A percentile compares a stretch with the other conserved stretches of the same genome.
Evolutionary conservation across 2,888 invertebrate species (phyloP).

Genomic region (Blastobasis adustella): DNA sequence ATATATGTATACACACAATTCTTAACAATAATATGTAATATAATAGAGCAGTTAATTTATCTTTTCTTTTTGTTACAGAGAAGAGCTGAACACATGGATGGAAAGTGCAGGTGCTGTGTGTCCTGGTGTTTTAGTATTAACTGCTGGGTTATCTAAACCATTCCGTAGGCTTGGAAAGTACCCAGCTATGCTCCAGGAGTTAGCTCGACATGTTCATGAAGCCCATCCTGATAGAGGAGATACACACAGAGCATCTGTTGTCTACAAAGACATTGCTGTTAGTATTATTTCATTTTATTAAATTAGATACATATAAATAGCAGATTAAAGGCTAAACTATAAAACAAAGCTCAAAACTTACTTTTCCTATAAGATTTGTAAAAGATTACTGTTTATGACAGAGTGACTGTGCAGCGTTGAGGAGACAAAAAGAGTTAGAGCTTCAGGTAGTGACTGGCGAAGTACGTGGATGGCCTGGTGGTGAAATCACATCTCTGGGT

Average conservation of each 20-base stretch:
- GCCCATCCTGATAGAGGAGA: conserved; percentile 97
- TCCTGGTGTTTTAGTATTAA: conserved; percentile 91
- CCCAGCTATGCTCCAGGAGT: conserved; percentile 93
- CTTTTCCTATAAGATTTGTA: background rate
- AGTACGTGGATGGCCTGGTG: conserved; percentile 96
- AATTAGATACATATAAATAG: too few relatives aligned
- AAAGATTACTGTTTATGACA: conserved; percentile 37
- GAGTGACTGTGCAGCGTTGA: conserved; percentile 89
- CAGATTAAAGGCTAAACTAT: too few relatives aligned
- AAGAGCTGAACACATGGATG: conserved; percentile 89
- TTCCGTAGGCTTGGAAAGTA: conserved; percentile 97
- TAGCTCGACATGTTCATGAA: conserved; percentile 96
- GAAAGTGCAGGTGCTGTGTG: conserved; percentile 89
- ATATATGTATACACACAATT: background rate
- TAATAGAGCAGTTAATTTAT: background rate
- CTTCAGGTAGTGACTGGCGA: conserved; percentile 95
- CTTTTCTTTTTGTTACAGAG: conserved; percentile 63
- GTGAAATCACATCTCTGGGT: conserved; percentile 76
- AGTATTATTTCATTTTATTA: conserved; percentile 39
- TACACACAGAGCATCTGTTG: conserved; percentile 94
- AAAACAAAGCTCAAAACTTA: too few relatives aligned
- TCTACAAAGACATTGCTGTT: conserved; percentile 96
- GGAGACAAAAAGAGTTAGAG: conserved; percentile 96
- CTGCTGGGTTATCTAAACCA: conserved; percentile 95
- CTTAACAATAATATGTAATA: background rate